Base-by-base conservation (phyloP, 2,113 vertebrate species). In the Actenoides lindsayi region DNA sequence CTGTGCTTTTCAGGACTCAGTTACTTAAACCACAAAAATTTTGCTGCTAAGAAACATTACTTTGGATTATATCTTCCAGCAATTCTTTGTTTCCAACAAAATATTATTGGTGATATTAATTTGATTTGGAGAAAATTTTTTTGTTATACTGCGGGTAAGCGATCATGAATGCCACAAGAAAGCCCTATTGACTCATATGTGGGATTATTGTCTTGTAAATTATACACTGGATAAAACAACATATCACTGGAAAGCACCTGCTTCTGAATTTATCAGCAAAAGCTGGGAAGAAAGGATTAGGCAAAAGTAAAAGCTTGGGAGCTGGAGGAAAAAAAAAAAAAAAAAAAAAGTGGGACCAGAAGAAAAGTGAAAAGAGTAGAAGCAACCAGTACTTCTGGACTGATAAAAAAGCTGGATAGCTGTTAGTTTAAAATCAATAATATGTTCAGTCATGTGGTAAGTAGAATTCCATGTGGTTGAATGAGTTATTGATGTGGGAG, bases 361-460 rank as follows among this genome's bases (percentile, higher is more conserved):
- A 62, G 17, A 68, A 87, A 31, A 73, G 13, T 63, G 27, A 77
- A 60, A 70, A 71, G 9, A 62, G 16, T 78, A 42, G 51, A 87
- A 93, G 60, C 16, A 90, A 87, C 9, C 3, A 3, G 24, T 91
- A 65, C 31, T 60, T 16, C 11, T 82, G 68, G 39, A 67, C 42
- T 65, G 57, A 74, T 67, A 83, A 79, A 94, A 95, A 92, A 57
- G 5, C 35, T 74, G 41, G 30, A 63, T 69, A 91, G 44, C 33
- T 74, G 53, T 93, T 96, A 87, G 39, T 76, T 88, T 90, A 92
- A 89, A 96, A 96, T 97, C 96, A 77, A 95, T 97, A 79, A 11
- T 10, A 78, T 93, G 69, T 70, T 96, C 92, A 94, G 77, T 84
- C 93, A 93, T 86, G 82, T 86, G 67, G 68, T 71, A 93, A 95